Base-by-base conservation (phyloP, 2,797 vertebrate species). In the Leontocebus nigricollis region DNA sequence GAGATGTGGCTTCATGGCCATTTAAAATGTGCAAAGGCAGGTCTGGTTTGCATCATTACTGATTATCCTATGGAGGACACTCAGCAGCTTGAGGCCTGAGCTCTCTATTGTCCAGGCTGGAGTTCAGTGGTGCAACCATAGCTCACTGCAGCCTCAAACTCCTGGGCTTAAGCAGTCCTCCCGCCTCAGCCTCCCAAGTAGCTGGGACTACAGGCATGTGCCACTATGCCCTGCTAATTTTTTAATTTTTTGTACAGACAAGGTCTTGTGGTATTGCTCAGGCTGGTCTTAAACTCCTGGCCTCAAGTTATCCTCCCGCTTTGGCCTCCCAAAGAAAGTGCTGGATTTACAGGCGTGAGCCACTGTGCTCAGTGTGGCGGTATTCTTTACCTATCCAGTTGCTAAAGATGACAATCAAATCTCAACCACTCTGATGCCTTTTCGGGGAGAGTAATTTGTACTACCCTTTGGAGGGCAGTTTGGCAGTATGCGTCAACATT, bases 11-110 rank as follows among this genome's bases (percentile, higher is more conserved):
- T 39, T 95, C 79, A 39, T 0, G 6, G 77, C 50, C 44, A 33
- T 82, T 67, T 88, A 48, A 36, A 70, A 88, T 48, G 52, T 73
- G 87, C 6, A 26, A 91, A 90, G 73, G 72, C 81, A 79, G n/a
- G 79, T 94, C 94, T 96, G 82, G 83, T 79, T 79, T 46, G 67
- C 36, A 48, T 95, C 67, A 33, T 52, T 59, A 36, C 73, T 95
- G 27, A 57, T 73, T 55, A 36, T 79, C 22, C 41, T 72, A 14
- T 12, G 14, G 59, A 30, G 46, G 22, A 14, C 0, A 24, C 75
- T 77, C 9, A 24, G 64, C 22, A 75, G 39, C 52, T 0, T 5
- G 20, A 75, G 26, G 30, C 22, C 44, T 1, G 9, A 7, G 90
- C 79, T 80, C 86, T 52, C 61, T 67, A 33, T 67, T 67, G 33